A percentile compares a stretch with the other conserved stretches of the same genome.
These are phyloP conservation scores for Neosilurus mollespiculum DNA, from an alignment of 2,797 vertebrate genomes.

Conservation along the genomic window DNA sequence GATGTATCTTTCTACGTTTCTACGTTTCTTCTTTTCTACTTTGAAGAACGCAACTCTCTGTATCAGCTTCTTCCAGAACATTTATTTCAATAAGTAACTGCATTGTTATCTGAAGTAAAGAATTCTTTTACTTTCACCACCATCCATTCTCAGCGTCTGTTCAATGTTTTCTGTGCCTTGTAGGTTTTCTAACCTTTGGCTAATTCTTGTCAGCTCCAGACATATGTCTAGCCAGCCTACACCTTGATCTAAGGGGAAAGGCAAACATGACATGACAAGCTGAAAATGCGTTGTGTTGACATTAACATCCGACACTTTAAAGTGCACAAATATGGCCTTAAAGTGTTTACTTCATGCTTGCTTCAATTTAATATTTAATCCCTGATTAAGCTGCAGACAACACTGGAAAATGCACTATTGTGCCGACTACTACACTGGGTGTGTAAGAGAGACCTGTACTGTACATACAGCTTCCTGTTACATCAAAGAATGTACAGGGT, in stretches of 20 bases:
- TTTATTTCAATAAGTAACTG: too few species aligned
- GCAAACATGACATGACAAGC: conserved; percentile 53
- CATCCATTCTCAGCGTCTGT: background rate
- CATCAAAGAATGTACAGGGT: conserved; percentile 66
- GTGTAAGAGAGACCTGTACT: conserved; percentile 69
- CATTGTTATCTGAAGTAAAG: background rate
- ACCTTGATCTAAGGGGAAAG: conserved; percentile 30
- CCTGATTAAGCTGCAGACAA: conserved; percentile 69
- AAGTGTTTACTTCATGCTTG: conserved; percentile 69
- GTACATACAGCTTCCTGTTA: conserved; percentile 69
- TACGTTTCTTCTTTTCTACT: too few species aligned
- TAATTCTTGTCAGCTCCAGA: conserved; percentile 23
- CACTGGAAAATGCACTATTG: conserved; percentile 68
- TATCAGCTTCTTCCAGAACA: too few species aligned
- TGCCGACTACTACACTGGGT: conserved; percentile 59
- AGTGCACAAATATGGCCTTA: conserved; percentile 70
- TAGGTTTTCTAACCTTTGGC: conserved; percentile 17
- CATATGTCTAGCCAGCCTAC: conserved; percentile 47
- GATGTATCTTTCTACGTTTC: too few species aligned
- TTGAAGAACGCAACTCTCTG: too few species aligned
- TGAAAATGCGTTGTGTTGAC: conserved; percentile 59
- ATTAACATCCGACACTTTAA: conserved; percentile 64
- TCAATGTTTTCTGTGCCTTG: background rate
- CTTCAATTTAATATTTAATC: conserved; percentile 77
- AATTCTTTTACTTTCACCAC: background rate